Base-by-base conservation (phyloP, 2,888 invertebrate species). In the Serrognathus titanus region DNA sequence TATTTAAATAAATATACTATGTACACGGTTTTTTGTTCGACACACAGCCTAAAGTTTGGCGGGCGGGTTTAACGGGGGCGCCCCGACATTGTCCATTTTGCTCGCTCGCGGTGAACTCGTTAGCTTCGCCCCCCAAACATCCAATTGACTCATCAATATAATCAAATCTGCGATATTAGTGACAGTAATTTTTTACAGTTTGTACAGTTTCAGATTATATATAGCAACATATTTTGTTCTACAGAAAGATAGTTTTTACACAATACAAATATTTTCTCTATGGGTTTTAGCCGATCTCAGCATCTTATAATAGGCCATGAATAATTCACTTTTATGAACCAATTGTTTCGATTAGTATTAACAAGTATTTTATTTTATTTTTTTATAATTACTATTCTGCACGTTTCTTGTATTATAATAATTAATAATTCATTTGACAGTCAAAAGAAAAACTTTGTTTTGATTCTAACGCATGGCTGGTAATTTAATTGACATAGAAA, bases 151-250 rank as follows among this genome's bases (percentile, higher is more conserved):
- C 50, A 56, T 62, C 57, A 55, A 59, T 55, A 61, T 31, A 31
- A 31, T 31, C 53, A 58, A 57, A 59, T 66, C 75, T 76, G 75
- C 75, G 75, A 76, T 76, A 76, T 70, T 74, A 75, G 72, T 62
- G 56, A 68, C 64, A 63, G 66, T 72, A 68, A 74, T 72, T 75
- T 31, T 75, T 71, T 72, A 64, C 71, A 70, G 75, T 75, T 76
- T 76, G 75, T 75, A 76, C 75, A 76, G 75, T 74, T 68, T 74
- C 71, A 75, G 72, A 75, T 71, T 72, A 74, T 75, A 73, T 63
- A 63, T 58, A 63, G 53, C 50, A 51, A 54, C 62, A 58, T 69
- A 68, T 66, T 69, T 68, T 66, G 67, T 69, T 67, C 66, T 61
- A 69, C 59, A 61, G 62, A 59, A 56, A 24, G 41, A 59, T 55